Base-by-base conservation (phyloP, 2,888 invertebrate species). In the Caenorhabditis sulstoni region DNA sequence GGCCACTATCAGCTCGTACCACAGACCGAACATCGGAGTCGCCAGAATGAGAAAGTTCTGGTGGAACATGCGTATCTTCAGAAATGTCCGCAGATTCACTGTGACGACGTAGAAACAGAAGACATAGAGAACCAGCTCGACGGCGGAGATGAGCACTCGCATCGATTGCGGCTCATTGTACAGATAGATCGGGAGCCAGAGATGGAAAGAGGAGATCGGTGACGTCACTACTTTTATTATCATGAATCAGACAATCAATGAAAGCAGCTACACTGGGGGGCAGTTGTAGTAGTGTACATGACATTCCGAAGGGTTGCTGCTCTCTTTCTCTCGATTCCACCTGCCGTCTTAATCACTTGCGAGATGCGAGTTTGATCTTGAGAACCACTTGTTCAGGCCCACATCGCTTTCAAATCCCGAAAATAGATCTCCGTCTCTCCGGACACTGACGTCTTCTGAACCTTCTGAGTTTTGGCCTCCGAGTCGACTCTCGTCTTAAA, bases 11-110 rank as follows among this genome's bases (percentile, higher is more conserved):
- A 59, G 47, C 16, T 52, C 67, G 50, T 59, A 68, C 67, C 67
- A 68, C 18, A 68, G 41, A 1, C 67, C 58, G 22, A 68, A 68
- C 67, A 68, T 68, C 23, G 58, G 67, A 22, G 41, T 29, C 1
- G 44, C 50, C n/a, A 65, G 8, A 35, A 73, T 73, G 22, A 50
- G 41, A 22, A 73, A 52, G 49, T 73, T 73, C 18, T 49, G 57
- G 47, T 68, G 67, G 18, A 68, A 68, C 58, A 68, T 68, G 49
- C 44, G 50, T 16, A 68, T 52, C 18, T 29, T 68, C 20, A 68
- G 44, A n/a, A 59, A 59, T 0, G 20, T 20, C 22, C 44, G 12
- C 5, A 59, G n/a, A 16, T 59, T 68, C 8, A 44, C 29, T 29
- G 44, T 44, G 18, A 55, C 59, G 16, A 68, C 50, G 20, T 68